These are phyloP conservation scores for Mustelus asterias DNA, from an alignment of 2,113 vertebrate species.

Conservation along the genomic window DNA sequence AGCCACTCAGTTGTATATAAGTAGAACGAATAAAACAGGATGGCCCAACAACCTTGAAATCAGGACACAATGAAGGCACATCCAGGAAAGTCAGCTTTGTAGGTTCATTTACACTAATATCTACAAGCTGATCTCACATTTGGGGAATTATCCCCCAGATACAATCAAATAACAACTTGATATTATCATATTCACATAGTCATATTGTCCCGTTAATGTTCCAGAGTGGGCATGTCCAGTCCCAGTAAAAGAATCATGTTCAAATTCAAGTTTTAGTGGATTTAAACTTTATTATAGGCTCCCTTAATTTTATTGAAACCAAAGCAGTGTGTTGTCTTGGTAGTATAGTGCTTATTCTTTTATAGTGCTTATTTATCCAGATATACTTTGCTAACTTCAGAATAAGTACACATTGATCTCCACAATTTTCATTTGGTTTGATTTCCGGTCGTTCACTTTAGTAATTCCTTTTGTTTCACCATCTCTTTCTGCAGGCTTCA, in stretches of 20 bases:
- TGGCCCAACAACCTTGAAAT: not conserved
- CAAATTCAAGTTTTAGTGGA: not conserved
- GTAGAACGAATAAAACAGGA: not conserved
- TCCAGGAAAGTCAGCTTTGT: too few relatives aligned
- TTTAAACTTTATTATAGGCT: not conserved
- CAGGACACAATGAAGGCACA: not conserved
- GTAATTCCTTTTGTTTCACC: not conserved
- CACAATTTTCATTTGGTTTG: not conserved
- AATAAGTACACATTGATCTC: not conserved
- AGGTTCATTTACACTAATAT: not conserved
- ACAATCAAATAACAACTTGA: not conserved
- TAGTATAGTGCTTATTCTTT: not conserved
- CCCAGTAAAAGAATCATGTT: not conserved
- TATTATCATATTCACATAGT: not conserved
- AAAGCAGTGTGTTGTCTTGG: not conserved
- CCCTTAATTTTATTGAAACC: not conserved
- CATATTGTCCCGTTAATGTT: not conserved
- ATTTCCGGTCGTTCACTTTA: not conserved
- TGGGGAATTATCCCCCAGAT: not conserved
- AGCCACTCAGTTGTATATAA: not conserved
- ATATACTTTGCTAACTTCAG: not conserved
- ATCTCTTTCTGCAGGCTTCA: slow-evolving; percentile 60
- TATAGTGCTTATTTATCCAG: not conserved
- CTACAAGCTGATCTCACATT: not conserved
- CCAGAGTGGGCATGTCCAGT: too few relatives aligned